phyloP scores from a whole-genome alignment of 2,113 vertebrate species.

The Panurus biarmicus region DNA sequence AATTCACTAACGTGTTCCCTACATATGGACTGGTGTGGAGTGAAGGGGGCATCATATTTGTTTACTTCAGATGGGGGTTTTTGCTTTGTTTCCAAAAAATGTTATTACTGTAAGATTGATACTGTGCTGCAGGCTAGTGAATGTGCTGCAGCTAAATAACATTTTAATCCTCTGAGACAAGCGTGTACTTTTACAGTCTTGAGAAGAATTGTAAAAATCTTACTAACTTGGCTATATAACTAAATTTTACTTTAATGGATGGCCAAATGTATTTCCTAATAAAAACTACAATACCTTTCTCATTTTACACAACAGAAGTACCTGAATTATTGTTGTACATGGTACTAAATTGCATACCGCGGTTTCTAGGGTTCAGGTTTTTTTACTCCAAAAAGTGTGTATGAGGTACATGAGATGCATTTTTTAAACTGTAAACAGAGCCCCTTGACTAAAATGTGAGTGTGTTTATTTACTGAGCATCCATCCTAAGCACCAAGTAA shows the following conservation, averaged over 20 bases:
- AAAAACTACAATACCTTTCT: not conserved
- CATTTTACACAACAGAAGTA: not conserved
- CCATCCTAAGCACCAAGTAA: not conserved
- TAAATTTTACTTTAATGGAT: not conserved
- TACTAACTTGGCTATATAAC: not conserved
- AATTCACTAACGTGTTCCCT: not conserved
- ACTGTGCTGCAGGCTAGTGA: not conserved
- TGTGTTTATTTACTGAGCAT: not conserved
- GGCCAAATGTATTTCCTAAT: not conserved
- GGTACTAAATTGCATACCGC: not conserved
- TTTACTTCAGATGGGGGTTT: not conserved
- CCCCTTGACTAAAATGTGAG: not conserved
- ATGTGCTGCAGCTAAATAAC: not conserved
- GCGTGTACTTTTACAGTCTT: not conserved
- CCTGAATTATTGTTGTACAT: not conserved
- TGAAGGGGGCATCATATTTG: not conserved
- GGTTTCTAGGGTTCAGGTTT: not conserved
- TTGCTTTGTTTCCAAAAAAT: not conserved
- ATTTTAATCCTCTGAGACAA: constrained; percentile 5
- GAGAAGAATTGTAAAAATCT: not conserved
- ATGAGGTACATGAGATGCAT: not conserved
- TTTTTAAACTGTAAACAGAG: not conserved
- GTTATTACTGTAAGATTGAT: not conserved
- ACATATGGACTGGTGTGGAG: not conserved
- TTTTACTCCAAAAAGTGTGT: not conserved